Evolutionary conservation across 2,113 vertebrate species (phyloP).

Genomic region (Osmerus mordax): DNA sequence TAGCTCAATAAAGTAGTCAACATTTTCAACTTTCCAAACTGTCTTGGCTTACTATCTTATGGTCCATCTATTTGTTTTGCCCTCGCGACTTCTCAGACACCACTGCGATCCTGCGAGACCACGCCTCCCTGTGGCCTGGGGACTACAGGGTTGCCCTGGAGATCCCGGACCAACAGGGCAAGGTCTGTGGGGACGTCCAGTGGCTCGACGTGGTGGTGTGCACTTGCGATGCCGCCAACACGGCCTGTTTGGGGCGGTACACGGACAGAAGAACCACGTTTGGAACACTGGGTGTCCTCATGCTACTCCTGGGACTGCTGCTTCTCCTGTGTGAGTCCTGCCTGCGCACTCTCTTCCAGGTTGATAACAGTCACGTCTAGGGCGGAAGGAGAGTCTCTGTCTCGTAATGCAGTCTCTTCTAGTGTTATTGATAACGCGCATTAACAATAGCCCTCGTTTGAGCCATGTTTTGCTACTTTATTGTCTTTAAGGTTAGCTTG

Average conservation of each 20-base stretch:
- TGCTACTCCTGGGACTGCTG: conserved; percentile 82
- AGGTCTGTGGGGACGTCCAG: conserved; percentile 55
- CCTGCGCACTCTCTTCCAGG: not conserved
- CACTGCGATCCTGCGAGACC: conserved; percentile 57
- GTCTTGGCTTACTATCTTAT: no score
- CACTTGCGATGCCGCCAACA: conserved; percentile 39
- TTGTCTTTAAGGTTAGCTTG: no score
- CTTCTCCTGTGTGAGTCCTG: conserved; percentile 76
- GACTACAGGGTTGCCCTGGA: conserved; percentile 54
- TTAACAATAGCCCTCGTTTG: no score
- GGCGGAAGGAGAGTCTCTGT: no score
- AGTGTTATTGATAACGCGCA: no score
- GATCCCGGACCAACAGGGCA: conserved; percentile 71
- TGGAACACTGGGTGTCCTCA: conserved; percentile 70
- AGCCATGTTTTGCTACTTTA: conserved; percentile 10
- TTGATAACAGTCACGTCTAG: no score
- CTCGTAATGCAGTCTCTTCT: no score
- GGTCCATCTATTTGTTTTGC: not conserved
- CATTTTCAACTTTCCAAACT: no score
- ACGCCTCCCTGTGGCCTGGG: conserved; percentile 65
- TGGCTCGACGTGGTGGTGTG: conserved; percentile 62
- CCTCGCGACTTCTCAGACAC: conserved; percentile 51
- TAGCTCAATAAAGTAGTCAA: no score
- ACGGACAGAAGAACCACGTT: conserved; percentile 33
- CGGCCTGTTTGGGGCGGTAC: not conserved